Base-by-base conservation (phyloP, 2,113 vertebrate genomes). In the Origma solitaria region DNA sequence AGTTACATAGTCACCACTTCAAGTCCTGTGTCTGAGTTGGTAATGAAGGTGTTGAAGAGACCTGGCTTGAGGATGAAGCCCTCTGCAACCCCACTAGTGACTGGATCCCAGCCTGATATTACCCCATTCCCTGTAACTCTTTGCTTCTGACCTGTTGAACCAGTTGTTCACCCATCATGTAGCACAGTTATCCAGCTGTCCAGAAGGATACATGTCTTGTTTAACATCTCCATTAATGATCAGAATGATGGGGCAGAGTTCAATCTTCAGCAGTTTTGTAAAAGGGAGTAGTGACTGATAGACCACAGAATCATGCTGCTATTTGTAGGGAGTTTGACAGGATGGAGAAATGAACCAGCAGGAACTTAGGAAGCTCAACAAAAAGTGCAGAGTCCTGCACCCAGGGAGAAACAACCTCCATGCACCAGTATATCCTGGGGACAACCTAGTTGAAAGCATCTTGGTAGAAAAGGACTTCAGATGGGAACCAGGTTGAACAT, bases 121-220 rank as follows among this genome's bases (percentile, higher is more conserved):
- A 6, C 1, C 13, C 16, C 42, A n/a, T 30, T 65, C 30, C 7
- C 16, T 65, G 10, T 49, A 35, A 13, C 20, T 25, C 49, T 71
- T n/a, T 57, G 6, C 19, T 28, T 30, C 30, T 65, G 24, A n/a
- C 15, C 58, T 4, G 0, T 40, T 40, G 30, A 49, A 30, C n/a
- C 1, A 1, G 23, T 23, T 27, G 18, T 18, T 73, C n/a, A 56
- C 15, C 12, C 40, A 19, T 20, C 51, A 24, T 1, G 5, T 30
- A n/a, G 13, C 23, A 75, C 0, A 0, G 24, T 40, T 57, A 75
- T 49, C 42, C 30, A 56, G 10, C n/a, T 49, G 20, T 30, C 24
- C 24, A 13, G n/a, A n/a, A n/a, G 42, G 20, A 24, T 57, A 6
- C 19, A 4, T 40, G 30, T 42, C 51, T 35, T 47, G 40, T 84